Evolutionary conservation across 2,113 vertebrate genomes (phyloP).

Genomic region (Clupea harengus): DNA sequence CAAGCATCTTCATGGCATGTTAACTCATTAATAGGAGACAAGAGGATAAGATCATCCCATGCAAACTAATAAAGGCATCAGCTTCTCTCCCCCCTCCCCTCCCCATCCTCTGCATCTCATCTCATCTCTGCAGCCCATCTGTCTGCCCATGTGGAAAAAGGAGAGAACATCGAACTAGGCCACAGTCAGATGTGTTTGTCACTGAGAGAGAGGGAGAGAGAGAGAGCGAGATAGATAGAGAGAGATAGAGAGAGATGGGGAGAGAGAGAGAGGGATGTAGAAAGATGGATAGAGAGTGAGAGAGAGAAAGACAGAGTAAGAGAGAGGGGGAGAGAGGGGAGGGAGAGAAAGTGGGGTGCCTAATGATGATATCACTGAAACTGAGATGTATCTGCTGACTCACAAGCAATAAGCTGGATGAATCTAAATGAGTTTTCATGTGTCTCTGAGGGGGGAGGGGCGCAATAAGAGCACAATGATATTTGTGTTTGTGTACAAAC

Average conservation of each 20-base stretch:
- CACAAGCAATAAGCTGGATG: slow-evolving; percentile 23
- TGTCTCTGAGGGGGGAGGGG: background rate
- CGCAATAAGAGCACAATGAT: background rate
- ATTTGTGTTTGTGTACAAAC: background rate
- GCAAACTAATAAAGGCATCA: slow-evolving; percentile 31
- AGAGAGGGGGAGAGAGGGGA: background rate
- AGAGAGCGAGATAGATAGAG: slow-evolving; percentile 8
- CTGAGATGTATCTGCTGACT: slow-evolving; percentile 33
- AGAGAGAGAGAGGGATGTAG: slow-evolving; percentile 1
- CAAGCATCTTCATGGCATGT: slow-evolving; percentile 2
- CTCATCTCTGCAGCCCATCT: background rate
- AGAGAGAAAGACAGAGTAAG: background rate
- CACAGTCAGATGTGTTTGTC: background rate
- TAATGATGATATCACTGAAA: slow-evolving; percentile 23
- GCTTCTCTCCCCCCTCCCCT: background rate
- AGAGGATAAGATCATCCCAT: background rate
- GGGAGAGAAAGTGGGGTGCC: background rate
- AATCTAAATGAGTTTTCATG: slow-evolving; percentile 20
- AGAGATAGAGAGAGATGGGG: slow-evolving; percentile 11
- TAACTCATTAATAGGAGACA: slow-evolving; percentile 14
- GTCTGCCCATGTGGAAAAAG: slow-evolving; percentile 15
- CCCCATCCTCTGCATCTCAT: background rate
- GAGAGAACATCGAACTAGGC: slow-evolving; percentile 16
- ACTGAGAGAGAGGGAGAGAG: slow-evolving; percentile 2
- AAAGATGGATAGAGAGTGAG: slow-evolving; percentile 3